Evolutionary conservation across 2,888 invertebrate genomes (phyloP).

Genomic region (Mythimna vitellina): DNA sequence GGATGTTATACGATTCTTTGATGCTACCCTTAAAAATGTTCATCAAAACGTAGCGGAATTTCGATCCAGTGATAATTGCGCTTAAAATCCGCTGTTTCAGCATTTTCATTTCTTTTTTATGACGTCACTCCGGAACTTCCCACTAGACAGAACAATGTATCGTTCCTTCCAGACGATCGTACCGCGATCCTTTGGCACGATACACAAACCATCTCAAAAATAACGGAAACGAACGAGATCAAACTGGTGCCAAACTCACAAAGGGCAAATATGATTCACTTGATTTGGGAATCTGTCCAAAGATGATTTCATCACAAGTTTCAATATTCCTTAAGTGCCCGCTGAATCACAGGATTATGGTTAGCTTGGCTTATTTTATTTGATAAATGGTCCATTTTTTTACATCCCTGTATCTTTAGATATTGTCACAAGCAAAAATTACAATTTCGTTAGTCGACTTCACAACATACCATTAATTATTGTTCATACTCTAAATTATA

Average conservation of each 20-base stretch:
- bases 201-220: constrained; percentile 52
- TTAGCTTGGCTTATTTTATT: constrained; percentile 13
- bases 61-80: constrained; percentile 28
- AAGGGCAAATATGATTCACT: constrained; percentile 66
- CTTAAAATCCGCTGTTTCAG: constrained; percentile 28
- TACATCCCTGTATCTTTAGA: not conserved
- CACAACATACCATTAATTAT: no score
- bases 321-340: constrained; percentile 51
- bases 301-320: constrained; percentile 53
- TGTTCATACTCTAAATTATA: no score
- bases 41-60: constrained; percentile 27
- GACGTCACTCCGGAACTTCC: constrained; percentile 50
- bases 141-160: constrained; percentile 48
- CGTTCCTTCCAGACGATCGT: constrained; percentile 45
- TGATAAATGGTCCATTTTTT: not conserved
- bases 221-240: constrained; percentile 59
- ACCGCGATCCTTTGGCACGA: constrained; percentile 62
- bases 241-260: constrained; percentile 64
- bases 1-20: constrained; percentile 31
- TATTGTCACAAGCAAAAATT: not conserved
- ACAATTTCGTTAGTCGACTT: not conserved
- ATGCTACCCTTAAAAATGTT: constrained; percentile 29
- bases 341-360: constrained; percentile 38
- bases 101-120: constrained; percentile 34
- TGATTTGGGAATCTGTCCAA: constrained; percentile 61